phyloP scores from a whole-genome alignment of 2,888 invertebrate species.

The Pristionchus maxplancki region DNA sequence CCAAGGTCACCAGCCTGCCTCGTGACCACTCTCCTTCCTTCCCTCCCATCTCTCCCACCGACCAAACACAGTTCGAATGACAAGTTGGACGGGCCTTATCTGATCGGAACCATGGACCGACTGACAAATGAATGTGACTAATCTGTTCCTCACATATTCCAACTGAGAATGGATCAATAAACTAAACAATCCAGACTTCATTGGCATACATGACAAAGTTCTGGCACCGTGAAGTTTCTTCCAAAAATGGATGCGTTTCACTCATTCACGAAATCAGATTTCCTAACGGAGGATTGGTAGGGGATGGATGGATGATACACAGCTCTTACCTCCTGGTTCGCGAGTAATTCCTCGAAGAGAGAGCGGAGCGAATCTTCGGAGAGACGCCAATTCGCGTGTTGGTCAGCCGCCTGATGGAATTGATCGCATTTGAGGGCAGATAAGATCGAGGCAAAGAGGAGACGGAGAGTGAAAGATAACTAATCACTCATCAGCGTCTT shows the following conservation, averaged over 20 bases:
- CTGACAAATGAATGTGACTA: no score
- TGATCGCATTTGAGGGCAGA: no score
- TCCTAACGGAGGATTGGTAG: background rate
- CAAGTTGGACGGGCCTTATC: background rate
- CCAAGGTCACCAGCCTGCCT: background rate
- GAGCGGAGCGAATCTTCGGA: background rate
- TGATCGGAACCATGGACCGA: background rate
- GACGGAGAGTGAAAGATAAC: no score
- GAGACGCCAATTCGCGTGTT: slow-evolving; percentile 38
- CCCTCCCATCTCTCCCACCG: background rate
- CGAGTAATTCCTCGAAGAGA: slow-evolving; percentile 30
- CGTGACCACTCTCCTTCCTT: background rate
- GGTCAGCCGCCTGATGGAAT: slow-evolving; percentile 10
- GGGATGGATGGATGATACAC: no score
- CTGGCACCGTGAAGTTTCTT: no score
- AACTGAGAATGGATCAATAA: no score
- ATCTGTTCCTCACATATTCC: no score
- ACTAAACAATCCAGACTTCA: no score
- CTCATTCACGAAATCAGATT: background rate
- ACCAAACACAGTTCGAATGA: background rate
- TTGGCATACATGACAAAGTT: background rate
- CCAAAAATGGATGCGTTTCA: background rate
- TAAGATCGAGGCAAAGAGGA: no score
- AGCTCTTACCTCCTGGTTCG: background rate
- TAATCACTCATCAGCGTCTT: no score